A percentile compares a stretch with the other conserved stretches of the same genome.
Conservation (phyloP, 2,113 vertebrate genomes). For the Grantiella picta region DNA sequence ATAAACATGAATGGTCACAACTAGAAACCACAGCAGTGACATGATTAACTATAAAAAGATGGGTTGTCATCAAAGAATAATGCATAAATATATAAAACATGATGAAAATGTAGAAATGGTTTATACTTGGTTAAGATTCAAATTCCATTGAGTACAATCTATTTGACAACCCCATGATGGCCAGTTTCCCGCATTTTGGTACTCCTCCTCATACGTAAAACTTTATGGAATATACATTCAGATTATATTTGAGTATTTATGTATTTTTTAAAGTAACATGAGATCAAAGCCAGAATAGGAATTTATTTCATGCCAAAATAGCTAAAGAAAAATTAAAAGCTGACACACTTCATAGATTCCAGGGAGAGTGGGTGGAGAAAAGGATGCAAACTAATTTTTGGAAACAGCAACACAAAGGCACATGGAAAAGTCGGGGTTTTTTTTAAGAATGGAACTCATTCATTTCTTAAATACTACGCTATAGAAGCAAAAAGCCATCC, state of each 20-base stretch:
- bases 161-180: not conserved
- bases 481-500: not conserved
- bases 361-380: not conserved
- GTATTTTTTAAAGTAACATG: not conserved
- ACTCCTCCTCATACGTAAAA: not conserved
- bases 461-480: not conserved
- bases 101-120: not conserved
- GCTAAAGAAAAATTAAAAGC: slow-evolving; percentile 1
- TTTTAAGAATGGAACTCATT: not conserved
- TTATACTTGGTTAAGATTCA: not conserved
- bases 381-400: not conserved
- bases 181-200: not conserved
- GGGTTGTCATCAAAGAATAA: not conserved
- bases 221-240: not conserved
- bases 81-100: not conserved
- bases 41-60: not conserved
- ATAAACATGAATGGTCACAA: not conserved
- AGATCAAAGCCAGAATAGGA: not conserved
- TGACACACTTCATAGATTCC: not conserved
- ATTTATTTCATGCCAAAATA: not conserved
- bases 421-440: not conserved
- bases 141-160: not conserved
- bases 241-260: not conserved
- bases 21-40: not conserved
- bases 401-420: not conserved